phyloP scores from a whole-genome alignment of 2,113 vertebrate species.

The Arenaria interpres region DNA sequence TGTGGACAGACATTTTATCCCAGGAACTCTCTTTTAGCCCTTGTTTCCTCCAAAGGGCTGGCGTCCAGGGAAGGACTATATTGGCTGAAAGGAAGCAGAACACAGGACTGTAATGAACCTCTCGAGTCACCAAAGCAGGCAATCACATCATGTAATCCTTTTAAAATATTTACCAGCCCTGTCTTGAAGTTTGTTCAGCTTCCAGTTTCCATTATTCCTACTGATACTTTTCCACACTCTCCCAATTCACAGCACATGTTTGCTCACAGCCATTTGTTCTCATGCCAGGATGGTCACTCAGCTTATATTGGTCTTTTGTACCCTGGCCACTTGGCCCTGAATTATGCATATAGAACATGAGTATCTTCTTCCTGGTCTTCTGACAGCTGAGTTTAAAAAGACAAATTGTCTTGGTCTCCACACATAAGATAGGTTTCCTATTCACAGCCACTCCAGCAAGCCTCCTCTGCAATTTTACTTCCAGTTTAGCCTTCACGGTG shows the following conservation, averaged over 20 bases:
- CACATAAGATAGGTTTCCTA: not conserved
- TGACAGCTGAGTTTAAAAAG: not conserved
- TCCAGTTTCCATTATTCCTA: conserved; percentile 33
- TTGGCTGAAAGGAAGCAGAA: not conserved
- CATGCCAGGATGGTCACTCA: not conserved
- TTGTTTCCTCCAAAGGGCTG: not conserved
- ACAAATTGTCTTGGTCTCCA: not conserved
- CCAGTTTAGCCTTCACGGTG: not conserved
- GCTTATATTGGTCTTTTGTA: not conserved
- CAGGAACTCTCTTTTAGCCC: not conserved
- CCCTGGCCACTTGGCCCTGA: not conserved
- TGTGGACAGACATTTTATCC: not conserved
- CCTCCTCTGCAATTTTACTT: not conserved
- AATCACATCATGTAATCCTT: not conserved
- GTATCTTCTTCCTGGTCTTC: not conserved
- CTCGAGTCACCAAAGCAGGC: not conserved
- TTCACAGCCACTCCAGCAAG: not conserved
- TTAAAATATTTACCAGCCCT: not conserved
- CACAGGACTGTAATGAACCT: not conserved
- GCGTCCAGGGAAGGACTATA: not conserved
- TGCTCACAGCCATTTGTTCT: not conserved
- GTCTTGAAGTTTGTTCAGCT: not conserved
- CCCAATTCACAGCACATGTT: not conserved
- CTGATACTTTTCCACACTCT: not conserved
- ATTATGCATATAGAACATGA: not conserved